These are phyloP conservation scores for Dolichomitus sp. DNA, from an alignment of 2,888 invertebrate genomes.

Conservation along the genomic window DNA sequence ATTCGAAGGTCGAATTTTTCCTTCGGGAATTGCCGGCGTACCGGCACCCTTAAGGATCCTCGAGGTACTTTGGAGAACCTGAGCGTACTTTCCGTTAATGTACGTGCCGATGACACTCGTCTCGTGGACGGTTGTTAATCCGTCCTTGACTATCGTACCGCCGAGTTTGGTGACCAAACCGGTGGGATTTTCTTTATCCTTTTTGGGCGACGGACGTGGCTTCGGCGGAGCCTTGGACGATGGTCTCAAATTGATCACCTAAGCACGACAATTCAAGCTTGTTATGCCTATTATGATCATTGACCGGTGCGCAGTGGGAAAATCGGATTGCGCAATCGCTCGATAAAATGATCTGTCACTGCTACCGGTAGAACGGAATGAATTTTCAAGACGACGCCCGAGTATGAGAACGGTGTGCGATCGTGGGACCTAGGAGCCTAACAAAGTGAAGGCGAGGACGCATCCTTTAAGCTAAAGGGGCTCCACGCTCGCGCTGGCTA, in stretches of 20 bases:
- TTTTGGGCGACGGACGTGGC: conserved; percentile 86
- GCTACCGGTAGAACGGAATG: conserved; percentile 4
- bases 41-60: conserved; percentile 87
- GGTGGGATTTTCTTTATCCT: conserved; percentile 91
- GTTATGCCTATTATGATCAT: conserved; percentile 9
- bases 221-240: conserved; percentile 88
- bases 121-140: conserved; percentile 94
- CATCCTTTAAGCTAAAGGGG: conserved; percentile 60
- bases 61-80: conserved; percentile 94
- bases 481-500: conserved; percentile 31
- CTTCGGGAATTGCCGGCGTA: conserved; percentile 84
- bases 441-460: conserved; percentile 66
- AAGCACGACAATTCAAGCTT: conserved; percentile 23
- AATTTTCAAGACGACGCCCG: conserved; percentile 43
- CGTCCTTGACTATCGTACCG: conserved; percentile 94
- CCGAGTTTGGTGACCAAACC: conserved; percentile 95
- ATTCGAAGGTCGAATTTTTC: conserved; percentile 90
- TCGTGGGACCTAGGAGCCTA: conserved; percentile 55
- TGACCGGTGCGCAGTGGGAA: not conserved
- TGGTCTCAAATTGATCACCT: conserved; percentile 91
- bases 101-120: conserved; percentile 96
- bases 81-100: conserved; percentile 95
- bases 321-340: conserved; percentile 8
- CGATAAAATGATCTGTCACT: conserved; percentile 35
- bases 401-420: conserved; percentile 55